Percentiles rank a stretch among this genome's conserved stretches.
These are phyloP conservation scores for Alloplasta piceator DNA, from an alignment of 2,888 invertebrate genomes.

Conservation along the genomic window DNA sequence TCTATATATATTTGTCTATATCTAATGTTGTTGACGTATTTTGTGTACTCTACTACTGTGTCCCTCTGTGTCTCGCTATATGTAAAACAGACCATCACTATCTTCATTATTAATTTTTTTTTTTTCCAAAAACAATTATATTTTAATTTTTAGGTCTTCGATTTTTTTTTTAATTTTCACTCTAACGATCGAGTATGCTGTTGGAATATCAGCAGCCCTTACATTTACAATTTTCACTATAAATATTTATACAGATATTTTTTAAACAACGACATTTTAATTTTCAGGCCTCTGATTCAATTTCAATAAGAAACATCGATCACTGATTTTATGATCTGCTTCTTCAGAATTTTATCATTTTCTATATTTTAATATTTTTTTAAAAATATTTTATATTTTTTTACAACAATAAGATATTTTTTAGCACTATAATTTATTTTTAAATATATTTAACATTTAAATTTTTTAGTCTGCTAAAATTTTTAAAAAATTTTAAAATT, in stretches of 20 bases:
- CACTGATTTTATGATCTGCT: no score
- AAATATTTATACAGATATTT: not conserved
- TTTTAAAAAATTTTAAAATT: no score
- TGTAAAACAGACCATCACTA: constrained; percentile 51
- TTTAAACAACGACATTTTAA: not conserved
- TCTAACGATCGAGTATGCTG: not conserved
- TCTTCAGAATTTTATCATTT: no score
- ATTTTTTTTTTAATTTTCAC: not conserved
- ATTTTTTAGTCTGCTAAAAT: no score
- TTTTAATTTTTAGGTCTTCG: not conserved
- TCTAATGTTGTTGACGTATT: constrained; percentile 58
- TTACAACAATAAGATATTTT: no score
- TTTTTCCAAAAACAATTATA: not conserved
- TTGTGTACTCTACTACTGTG: constrained; percentile 57
- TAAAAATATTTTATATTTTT: no score
- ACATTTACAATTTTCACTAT: not conserved
- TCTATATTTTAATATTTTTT: no score
- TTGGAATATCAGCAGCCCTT: not conserved
- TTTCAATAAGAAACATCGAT: no score
- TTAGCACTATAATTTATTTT: no score
- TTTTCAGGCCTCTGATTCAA: no score
- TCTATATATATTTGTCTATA: constrained; percentile 51
- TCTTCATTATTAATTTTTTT: not conserved
- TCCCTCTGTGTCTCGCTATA: constrained; percentile 57
- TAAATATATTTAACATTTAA: no score